Base-by-base conservation (phyloP, 2,888 invertebrate species). In the Muschampia plurimacula region DNA sequence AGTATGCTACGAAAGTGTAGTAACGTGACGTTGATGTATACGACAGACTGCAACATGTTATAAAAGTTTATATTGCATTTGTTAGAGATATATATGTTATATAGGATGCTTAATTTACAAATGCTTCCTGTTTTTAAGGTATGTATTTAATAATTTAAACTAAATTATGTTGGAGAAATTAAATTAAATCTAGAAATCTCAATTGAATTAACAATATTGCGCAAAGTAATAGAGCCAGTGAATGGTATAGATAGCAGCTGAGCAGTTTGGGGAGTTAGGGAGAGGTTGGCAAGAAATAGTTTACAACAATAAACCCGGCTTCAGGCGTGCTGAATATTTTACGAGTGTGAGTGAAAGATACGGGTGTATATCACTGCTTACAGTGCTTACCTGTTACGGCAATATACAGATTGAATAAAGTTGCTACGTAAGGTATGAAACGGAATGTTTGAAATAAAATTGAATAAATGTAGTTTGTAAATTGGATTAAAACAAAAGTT, bases 281-380 rank as follows among this genome's bases (percentile, higher is more conserved):
- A 73, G 83, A 77, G 84, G 77, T 85, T 82, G 75, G 79, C 75
- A 80, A 81, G 78, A 81, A 85, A 86, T 86, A 85, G 85, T 86
- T 84, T 80, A 82, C 82, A 82, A 83, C 83, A 84, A 84, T 83
- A 84, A 84, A 81, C 81, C 78, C 76, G 77, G 81, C 77, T 79
- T 80, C 79, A 77, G 81, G 81, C 77, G 80, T 77, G 78, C 70
- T 89, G 86, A 87, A 88, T 88, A 89, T 88, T 89, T 88, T 84
- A 88, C 79, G 77, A 72, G 71, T 60, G 66, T n/a, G 71, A 72
- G 71, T 66, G 71, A 72, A 72, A 67, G 67, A 67, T 66, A 72
- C 67, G 67, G 60, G 41, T 72, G 60, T 59, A 66, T 71, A 71
- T 59, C 49, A 67, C 60, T 39, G 60, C 41, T 72, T 52, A 72